Percentiles rank a stretch among this genome's conserved stretches.
Conservation (phyloP, 1,140 invertebrate genomes). For the Notospermus geniculatus region DNA sequence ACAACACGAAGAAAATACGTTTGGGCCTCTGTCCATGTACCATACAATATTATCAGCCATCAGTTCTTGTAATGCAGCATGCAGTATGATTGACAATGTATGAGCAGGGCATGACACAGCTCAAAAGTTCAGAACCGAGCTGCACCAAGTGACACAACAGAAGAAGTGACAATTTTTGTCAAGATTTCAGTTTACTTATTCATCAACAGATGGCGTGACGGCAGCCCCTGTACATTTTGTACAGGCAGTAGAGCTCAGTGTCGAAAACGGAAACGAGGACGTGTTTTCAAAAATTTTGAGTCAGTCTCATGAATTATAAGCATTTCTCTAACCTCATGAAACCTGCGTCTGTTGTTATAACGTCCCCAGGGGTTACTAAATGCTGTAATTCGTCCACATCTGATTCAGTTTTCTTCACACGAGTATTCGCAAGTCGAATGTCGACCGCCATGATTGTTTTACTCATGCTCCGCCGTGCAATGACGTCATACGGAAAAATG, state of each 20-base stretch:
- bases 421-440: constrained; percentile 34
- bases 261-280: background rate
- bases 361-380: constrained; percentile 79
- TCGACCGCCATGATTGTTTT: constrained; percentile 26
- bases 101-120: too few species aligned
- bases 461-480: too few species aligned
- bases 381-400: constrained; percentile 32
- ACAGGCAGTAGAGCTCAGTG: background rate
- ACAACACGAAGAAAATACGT: too few species aligned
- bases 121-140: too few species aligned
- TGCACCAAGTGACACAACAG: too few species aligned
- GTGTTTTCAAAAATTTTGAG: constrained; percentile 3
- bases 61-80: too few species aligned
- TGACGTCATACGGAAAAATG: too few species aligned
- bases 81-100: too few species aligned
- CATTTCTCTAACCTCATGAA: constrained; percentile 72
- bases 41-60: too few species aligned
- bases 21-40: too few species aligned
- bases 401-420: constrained; percentile 22
- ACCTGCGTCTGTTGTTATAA: constrained; percentile 76
- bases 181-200: too few species aligned
- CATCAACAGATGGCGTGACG: background rate
- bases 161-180: too few species aligned
- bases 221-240: constrained; percentile 2
- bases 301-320: constrained; percentile 13